Percentiles rank a stretch among this genome's conserved stretches.
Evolutionary conservation across 2,797 vertebrate species (phyloP).

Genomic region (Fistularia commersonii): DNA sequence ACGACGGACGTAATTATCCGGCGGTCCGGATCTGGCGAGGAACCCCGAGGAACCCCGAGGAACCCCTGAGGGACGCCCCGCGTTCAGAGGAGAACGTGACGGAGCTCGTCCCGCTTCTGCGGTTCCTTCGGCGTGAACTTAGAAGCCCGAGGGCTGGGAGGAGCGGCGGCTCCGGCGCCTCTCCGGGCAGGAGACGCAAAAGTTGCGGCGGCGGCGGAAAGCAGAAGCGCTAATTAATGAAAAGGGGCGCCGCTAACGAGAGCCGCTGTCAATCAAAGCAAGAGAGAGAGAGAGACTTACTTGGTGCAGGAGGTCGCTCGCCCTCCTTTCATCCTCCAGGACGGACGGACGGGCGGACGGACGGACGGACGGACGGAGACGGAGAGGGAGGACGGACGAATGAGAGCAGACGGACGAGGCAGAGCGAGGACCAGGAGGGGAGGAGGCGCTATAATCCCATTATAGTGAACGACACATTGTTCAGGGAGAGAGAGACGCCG

Average conservation of each 20-base stretch:
- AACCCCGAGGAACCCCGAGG: too few species aligned
- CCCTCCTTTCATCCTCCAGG: constrained; percentile 48
- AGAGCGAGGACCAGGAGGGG: constrained; percentile 10
- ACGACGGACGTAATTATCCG: too few species aligned
- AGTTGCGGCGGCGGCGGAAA: too few species aligned
- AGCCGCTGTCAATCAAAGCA: constrained; percentile 50
- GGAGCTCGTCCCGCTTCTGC: too few species aligned
- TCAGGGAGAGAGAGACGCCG: constrained; percentile 11
- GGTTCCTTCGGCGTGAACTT: too few species aligned
- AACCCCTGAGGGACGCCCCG: too few species aligned
- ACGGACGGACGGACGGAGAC: constrained; percentile 6
- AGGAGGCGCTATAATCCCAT: constrained; percentile 50
- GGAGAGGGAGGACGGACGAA: constrained; percentile 10
- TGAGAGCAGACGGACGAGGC: constrained; percentile 12
- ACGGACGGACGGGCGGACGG: too few species aligned
- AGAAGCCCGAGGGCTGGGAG: too few species aligned
- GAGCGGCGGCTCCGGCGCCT: too few species aligned
- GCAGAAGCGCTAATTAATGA: constrained; percentile 28
- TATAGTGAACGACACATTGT: constrained; percentile 66
- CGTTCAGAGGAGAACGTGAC: too few species aligned
- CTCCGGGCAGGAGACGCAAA: too few species aligned
- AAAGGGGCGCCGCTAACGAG: constrained; percentile 40
- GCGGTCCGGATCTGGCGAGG: too few species aligned
- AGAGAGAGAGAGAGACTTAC: constrained; percentile 42
- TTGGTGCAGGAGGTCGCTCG: constrained; percentile 40